These are phyloP conservation scores for Oreochromis spilurus DNA, from an alignment of 2,113 vertebrate genomes.

Conservation along the genomic window DNA sequence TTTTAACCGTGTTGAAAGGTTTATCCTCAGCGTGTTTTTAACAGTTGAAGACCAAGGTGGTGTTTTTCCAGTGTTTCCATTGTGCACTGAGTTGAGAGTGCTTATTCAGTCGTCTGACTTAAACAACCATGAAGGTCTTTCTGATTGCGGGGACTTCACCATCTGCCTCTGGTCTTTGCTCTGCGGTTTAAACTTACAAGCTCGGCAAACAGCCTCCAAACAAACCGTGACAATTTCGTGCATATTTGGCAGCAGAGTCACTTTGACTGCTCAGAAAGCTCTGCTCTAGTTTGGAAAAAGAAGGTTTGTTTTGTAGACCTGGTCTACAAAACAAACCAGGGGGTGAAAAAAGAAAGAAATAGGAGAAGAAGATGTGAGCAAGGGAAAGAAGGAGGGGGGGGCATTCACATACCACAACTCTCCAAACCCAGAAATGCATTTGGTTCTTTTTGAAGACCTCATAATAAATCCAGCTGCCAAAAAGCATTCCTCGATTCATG, in stretches of 20 bases:
- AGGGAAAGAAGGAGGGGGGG: not conserved
- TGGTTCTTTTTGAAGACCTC: slow-evolving; percentile 42
- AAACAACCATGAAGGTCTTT: slow-evolving; percentile 3
- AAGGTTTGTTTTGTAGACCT: slow-evolving; percentile 3
- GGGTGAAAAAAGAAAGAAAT: not conserved
- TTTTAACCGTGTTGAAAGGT: not conserved
- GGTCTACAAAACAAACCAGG: not conserved
- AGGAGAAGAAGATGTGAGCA: not conserved
- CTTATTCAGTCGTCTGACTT: not conserved
- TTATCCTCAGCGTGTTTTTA: not conserved
- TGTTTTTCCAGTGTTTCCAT: slow-evolving; percentile 10
- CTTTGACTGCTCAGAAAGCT: slow-evolving; percentile 23
- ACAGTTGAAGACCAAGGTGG: not conserved
- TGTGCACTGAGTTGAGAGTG: not conserved
- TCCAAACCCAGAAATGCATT: slow-evolving; percentile 53
- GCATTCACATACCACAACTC: slow-evolving; percentile 63
- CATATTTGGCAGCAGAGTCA: slow-evolving; percentile 57
- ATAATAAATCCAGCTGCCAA: slow-evolving; percentile 51
- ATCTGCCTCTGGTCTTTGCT: slow-evolving; percentile 6
- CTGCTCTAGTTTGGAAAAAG: not conserved
- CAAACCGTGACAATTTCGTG: slow-evolving; percentile 63
- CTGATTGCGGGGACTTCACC: not conserved
- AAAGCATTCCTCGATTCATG: slow-evolving; percentile 46
- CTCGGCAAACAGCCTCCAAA: slow-evolving; percentile 42
- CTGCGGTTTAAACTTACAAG: slow-evolving; percentile 41